phyloP scores from a whole-genome alignment of 2,797 vertebrate genomes.

The Dryobates pubescens region DNA sequence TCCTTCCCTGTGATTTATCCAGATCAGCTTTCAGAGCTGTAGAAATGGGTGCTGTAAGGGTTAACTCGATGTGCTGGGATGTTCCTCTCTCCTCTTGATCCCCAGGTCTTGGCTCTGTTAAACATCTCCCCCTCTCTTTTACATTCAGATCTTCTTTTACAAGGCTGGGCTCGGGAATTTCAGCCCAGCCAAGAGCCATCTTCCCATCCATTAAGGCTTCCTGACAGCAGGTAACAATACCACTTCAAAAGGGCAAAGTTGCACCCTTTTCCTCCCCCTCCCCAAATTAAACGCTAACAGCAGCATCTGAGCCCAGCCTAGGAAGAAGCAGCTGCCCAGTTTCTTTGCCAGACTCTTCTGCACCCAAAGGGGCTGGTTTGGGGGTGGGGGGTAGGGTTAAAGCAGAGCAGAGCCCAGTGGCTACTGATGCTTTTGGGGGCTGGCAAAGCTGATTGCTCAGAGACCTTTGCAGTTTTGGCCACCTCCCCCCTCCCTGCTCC shows the following conservation, averaged over 20 bases:
- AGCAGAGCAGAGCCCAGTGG: background rate
- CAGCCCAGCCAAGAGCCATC: slow-evolving; percentile 33
- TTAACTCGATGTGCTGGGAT: slow-evolving; percentile 29
- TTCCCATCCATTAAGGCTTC: slow-evolving; percentile 27
- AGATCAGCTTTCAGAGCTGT: background rate
- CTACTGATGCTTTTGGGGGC: fast-evolving
- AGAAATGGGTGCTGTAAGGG: background rate
- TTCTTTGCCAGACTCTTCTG: background rate
- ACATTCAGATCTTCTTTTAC: slow-evolving; percentile 47
- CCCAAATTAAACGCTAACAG: background rate
- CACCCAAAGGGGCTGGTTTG: fast-evolving
- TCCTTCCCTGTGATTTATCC: background rate
- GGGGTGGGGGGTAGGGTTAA: background rate
- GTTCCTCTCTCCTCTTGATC: slow-evolving; percentile 30
- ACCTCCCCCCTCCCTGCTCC: background rate
- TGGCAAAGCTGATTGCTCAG: background rate
- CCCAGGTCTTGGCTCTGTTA: slow-evolving; percentile 34
- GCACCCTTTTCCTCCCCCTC: background rate
- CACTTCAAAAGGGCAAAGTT: background rate
- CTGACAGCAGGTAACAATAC: slow-evolving; percentile 41
- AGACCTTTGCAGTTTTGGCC: background rate
- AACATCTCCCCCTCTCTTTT: slow-evolving; percentile 47
- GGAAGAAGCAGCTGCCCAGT: background rate
- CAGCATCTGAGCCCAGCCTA: background rate
- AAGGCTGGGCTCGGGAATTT: slow-evolving; percentile 40